Conservation (phyloP, 2,797 vertebrate species). For the Platalea minor region DNA sequence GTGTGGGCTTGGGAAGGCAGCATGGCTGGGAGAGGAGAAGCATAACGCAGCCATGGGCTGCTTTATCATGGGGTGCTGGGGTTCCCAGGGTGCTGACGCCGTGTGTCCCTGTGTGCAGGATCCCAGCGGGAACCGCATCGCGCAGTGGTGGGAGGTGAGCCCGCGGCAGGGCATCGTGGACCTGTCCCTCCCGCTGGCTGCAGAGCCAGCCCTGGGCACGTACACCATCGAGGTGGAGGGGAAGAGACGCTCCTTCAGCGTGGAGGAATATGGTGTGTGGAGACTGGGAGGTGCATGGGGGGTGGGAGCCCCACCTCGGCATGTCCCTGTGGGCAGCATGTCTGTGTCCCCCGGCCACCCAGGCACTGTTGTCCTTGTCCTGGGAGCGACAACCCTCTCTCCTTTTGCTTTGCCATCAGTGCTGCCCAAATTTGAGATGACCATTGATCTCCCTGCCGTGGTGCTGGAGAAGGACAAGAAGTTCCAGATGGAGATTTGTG, state of each 20-base stretch:
- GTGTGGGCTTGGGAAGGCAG: background rate
- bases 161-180: background rate
- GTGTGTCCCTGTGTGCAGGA: background rate
- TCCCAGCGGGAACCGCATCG: background rate
- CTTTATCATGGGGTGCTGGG: rapidly evolving
- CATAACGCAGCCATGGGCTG: background rate
- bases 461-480: background rate
- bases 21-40: background rate
- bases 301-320: background rate
- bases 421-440: conserved; percentile 42
- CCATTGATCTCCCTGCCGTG: background rate
- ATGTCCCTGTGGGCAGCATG: background rate
- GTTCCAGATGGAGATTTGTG: background rate
- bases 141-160: background rate
- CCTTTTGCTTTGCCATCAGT: background rate
- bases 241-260: background rate
- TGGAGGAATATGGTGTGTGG: background rate
- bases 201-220: background rate
- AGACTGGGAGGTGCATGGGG: rapidly evolving
- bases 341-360: background rate
- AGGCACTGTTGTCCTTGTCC: background rate
- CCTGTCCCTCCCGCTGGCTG: background rate
- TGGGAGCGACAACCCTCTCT: background rate
- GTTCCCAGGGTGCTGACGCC: rapidly evolving
- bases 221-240: background rate